Percentiles rank a stretch among this genome's conserved stretches.
phyloP scores from a whole-genome alignment of 1,140 invertebrate species.

The Philopotamus ludificatus region DNA sequence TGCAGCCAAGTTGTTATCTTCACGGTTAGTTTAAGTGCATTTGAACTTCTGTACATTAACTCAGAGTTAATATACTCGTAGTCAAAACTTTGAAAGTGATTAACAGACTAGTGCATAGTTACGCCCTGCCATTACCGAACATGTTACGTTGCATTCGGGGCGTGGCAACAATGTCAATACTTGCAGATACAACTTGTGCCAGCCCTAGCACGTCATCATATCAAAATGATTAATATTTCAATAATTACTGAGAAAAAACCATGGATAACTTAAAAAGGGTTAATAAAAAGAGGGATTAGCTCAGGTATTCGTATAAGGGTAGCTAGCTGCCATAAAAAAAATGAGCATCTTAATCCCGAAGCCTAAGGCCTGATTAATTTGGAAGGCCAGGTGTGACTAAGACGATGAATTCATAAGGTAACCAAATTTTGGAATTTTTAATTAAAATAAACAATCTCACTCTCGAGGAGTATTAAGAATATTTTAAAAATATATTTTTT shows the following conservation, averaged over 20 bases:
- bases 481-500: too few relatives aligned
- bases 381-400: conserved; percentile 39
- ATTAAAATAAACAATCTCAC: conserved; percentile 6
- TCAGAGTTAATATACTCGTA: conserved; percentile 11
- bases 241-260: too few relatives aligned
- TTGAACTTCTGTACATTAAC: conserved; percentile 8
- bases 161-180: too few relatives aligned
- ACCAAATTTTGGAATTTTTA: conserved; percentile 15
- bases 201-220: too few relatives aligned
- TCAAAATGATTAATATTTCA: too few relatives aligned
- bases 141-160: too few relatives aligned
- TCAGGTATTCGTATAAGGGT: conserved; percentile 19
- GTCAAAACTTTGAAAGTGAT: conserved; percentile 20
- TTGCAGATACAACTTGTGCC: too few relatives aligned
- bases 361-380: conserved; percentile 39
- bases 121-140: not conserved
- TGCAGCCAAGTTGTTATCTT: conserved; percentile 1
- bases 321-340: conserved; percentile 38
- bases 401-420: conserved; percentile 25
- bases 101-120: not conserved
- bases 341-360: conserved; percentile 38
- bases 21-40: conserved; percentile 22
- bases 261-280: too few relatives aligned
- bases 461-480: too few relatives aligned
- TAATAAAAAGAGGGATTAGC: conserved; percentile 30